phyloP scores from a whole-genome alignment of 2,797 vertebrate species.

The Coccyzus lansbergi region DNA sequence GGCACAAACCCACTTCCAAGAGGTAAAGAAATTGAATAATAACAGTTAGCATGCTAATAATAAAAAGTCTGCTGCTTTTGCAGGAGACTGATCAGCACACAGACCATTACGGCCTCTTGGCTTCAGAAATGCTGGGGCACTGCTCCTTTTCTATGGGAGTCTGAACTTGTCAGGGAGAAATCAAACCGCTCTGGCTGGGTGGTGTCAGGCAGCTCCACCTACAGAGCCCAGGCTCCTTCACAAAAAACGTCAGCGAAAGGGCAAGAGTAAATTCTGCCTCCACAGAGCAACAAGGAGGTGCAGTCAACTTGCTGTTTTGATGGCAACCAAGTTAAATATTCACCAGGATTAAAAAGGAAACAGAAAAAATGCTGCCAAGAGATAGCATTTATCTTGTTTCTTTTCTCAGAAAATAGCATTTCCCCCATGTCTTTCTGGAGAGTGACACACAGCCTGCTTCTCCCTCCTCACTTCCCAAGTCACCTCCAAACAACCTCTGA shows the following conservation, averaged over 20 bases:
- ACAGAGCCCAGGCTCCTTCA: not conserved
- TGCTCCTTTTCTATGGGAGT: not conserved
- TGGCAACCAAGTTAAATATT: not conserved
- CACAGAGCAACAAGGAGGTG: not conserved
- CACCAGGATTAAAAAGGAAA: not conserved
- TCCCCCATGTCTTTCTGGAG: not conserved
- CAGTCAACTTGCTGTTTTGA: not conserved
- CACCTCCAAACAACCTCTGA: not conserved
- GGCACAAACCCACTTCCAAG: not conserved
- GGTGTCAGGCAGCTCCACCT: not conserved
- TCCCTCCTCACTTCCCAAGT: not conserved
- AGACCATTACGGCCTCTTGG: not conserved
- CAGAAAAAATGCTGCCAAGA: not conserved
- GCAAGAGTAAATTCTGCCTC: not conserved
- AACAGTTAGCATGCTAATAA: too few species aligned
- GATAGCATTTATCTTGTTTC: not conserved
- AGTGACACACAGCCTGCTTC: not conserved
- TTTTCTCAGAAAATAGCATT: not conserved
- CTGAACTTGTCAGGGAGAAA: not conserved
- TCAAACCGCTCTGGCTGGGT: not conserved
- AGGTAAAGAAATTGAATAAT: not conserved
- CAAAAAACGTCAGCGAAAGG: not conserved
- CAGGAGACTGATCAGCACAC: not conserved
- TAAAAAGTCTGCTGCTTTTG: not conserved
- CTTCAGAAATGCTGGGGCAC: not conserved